These are phyloP conservation scores for Nesoenas mayeri DNA, from an alignment of 2,113 vertebrate species.

Conservation along the genomic window DNA sequence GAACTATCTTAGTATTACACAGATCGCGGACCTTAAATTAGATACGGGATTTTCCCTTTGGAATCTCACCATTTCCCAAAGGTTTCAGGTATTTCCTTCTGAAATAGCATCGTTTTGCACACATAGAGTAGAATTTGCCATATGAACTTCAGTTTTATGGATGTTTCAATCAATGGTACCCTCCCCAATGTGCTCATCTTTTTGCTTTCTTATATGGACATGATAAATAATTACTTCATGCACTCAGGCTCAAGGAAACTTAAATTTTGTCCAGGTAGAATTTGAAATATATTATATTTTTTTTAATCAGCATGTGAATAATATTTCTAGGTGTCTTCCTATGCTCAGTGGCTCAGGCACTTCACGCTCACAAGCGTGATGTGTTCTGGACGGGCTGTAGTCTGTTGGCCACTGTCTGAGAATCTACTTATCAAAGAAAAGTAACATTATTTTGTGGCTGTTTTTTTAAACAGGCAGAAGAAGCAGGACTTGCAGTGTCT, in stretches of 20 bases:
- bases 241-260: neutral
- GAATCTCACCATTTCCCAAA: neutral
- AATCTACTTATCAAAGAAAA: neutral
- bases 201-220: neutral
- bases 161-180: neutral
- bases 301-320: neutral
- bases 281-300: neutral
- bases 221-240: neutral
- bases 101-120: neutral
- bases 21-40: neutral
- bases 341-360: neutral
- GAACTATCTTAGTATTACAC: neutral
- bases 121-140: neutral
- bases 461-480: slow-evolving; percentile 78
- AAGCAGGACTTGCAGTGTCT: slow-evolving; percentile 86
- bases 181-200: neutral
- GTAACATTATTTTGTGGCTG: neutral
- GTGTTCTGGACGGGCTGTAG: neutral
- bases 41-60: neutral
- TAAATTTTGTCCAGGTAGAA: neutral
- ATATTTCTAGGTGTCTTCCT: neutral
- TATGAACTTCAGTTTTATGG: neutral
- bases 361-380: neutral
- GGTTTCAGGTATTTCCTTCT: neutral
- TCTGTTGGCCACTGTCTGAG: neutral